Percentiles rank a stretch among this genome's conserved stretches.
Evolutionary conservation across 2,797 vertebrate species (phyloP).

Genomic region (Siniperca scherzeri): DNA sequence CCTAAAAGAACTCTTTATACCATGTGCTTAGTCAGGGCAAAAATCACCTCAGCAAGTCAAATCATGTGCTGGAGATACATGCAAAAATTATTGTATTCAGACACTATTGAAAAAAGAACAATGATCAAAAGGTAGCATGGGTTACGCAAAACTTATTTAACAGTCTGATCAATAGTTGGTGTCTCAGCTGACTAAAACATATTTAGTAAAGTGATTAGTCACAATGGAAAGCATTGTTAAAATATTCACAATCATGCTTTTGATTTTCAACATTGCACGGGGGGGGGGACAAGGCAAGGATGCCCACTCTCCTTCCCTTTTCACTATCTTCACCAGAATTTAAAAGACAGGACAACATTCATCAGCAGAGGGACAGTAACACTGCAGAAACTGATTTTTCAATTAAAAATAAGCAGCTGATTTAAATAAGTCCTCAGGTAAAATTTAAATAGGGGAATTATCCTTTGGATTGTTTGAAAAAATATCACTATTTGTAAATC

Average conservation of each 20-base stretch:
- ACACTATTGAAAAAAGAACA: not conserved
- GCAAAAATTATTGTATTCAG: not conserved
- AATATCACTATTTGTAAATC: not conserved
- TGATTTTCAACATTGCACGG: not conserved
- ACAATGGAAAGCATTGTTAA: not conserved
- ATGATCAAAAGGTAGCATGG: not conserved
- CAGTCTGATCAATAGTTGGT: no score
- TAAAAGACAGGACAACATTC: not conserved
- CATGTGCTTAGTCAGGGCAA: not conserved
- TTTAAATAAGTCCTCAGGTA: not conserved
- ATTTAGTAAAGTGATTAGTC: not conserved
- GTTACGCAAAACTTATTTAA: no score
- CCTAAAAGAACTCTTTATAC: not conserved
- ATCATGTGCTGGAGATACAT: not conserved
- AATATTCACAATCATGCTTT: not conserved
- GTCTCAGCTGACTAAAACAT: not conserved
- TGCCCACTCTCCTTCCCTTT: not conserved
- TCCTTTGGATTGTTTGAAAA: not conserved
- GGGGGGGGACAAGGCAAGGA: not conserved
- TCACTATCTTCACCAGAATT: not conserved
- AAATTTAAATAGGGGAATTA: not conserved
- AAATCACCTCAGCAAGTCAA: not conserved
- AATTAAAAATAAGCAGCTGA: conserved; percentile 1
- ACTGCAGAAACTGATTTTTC: not conserved
- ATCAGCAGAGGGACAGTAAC: conserved; percentile 1